Evolutionary conservation across 2,113 vertebrate genomes (phyloP).

Genomic region (Poecile atricapillus): DNA sequence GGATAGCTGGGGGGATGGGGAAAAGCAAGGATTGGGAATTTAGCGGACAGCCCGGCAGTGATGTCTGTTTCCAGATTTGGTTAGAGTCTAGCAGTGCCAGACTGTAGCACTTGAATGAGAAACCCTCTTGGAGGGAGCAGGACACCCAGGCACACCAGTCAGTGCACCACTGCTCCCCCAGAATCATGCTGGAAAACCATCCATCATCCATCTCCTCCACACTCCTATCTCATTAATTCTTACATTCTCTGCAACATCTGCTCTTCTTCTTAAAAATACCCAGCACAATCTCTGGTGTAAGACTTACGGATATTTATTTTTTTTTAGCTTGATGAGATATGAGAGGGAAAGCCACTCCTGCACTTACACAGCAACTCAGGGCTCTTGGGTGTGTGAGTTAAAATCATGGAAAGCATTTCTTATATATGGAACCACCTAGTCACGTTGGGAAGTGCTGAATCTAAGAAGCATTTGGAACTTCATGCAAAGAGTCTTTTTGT

Average conservation of each 20-base stretch:
- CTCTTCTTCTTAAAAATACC: not conserved
- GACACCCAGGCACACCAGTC: not conserved
- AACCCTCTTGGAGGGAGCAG: not conserved
- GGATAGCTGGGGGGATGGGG: not conserved
- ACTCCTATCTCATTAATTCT: not conserved
- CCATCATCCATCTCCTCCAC: not conserved
- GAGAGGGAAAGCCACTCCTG: not conserved
- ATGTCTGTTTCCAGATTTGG: not conserved
- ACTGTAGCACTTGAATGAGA: not conserved
- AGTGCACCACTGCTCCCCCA: not conserved
- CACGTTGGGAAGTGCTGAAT: not conserved
- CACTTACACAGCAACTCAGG: not conserved
- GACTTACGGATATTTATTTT: not conserved
- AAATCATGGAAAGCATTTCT: not conserved
- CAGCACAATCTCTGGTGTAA: not conserved
- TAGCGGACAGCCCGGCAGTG: rapidly evolving
- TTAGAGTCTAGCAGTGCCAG: not conserved
- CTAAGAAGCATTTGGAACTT: not conserved
- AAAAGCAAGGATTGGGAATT: not conserved
- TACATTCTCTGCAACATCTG: not conserved
- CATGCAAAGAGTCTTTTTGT: not conserved
- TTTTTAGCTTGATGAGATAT: not conserved
- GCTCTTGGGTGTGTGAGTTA: not conserved
- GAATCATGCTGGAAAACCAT: not conserved
- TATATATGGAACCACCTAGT: not conserved